Conservation (phyloP, 2,113 vertebrate species). For the Oxyruncus cristatus region DNA sequence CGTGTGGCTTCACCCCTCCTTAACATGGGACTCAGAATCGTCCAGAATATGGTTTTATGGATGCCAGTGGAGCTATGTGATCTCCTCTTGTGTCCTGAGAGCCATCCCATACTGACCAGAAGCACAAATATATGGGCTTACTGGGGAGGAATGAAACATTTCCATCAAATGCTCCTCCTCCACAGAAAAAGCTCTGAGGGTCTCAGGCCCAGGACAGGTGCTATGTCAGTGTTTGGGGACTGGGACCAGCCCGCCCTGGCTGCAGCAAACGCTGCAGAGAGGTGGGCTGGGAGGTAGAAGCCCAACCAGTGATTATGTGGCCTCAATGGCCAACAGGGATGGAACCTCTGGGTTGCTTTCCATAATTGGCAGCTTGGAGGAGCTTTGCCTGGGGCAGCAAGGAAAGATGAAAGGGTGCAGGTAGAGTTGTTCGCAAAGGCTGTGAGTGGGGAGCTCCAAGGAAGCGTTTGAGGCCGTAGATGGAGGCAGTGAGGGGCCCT, state of each 20-base stretch:
- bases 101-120: not conserved
- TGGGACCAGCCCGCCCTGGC: not conserved
- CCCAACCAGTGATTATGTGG: not conserved
- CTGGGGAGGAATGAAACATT: not conserved
- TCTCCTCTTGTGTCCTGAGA: not conserved
- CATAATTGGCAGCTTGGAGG: not conserved
- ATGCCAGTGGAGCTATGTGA: not conserved
- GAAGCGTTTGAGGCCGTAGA: not conserved
- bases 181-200: not conserved
- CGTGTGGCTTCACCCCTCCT: not conserved
- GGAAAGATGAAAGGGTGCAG: not conserved
- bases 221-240: not conserved
- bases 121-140: not conserved
- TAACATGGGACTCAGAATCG: not conserved
- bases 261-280: not conserved
- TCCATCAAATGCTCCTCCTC: not conserved
- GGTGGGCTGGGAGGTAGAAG: not conserved
- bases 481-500: not conserved
- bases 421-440: not conserved
- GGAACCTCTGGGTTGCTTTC: not conserved
- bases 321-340: not conserved
- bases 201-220: not conserved
- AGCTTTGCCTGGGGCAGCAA: not conserved
- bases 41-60: not conserved
- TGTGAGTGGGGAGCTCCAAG: not conserved